phyloP scores from a whole-genome alignment of 1,140 invertebrate species.

The Drosophila orosa region DNA sequence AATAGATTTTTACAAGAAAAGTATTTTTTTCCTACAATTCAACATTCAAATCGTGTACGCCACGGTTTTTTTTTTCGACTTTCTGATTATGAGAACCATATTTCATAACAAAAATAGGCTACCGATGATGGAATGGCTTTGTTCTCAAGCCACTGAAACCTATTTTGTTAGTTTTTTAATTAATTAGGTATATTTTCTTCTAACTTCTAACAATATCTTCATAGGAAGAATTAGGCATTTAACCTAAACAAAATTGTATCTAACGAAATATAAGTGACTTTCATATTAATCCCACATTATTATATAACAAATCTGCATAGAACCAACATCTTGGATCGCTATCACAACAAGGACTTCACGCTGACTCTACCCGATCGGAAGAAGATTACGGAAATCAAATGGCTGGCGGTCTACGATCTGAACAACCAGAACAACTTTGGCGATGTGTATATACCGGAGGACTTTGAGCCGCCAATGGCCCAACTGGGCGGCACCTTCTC shows the following conservation, averaged over 20 bases:
- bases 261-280: neutral
- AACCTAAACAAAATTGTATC: neutral
- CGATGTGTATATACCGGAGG: constrained; percentile 95
- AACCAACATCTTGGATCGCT: constrained; percentile 93
- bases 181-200: neutral
- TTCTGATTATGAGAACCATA: neutral
- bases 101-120: neutral
- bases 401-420: constrained; percentile 96
- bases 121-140: neutral
- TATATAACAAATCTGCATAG: constrained; percentile 84
- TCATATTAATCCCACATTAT: neutral
- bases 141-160: neutral
- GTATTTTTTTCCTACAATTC: neutral
- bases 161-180: neutral
- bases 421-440: constrained; percentile 94
- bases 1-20: neutral
- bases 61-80: neutral
- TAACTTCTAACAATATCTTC: neutral
- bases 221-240: neutral
- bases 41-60: neutral
- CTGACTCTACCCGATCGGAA: constrained; percentile 93
- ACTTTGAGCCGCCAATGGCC: constrained; percentile 93
- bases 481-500: constrained; percentile 90
- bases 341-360: constrained; percentile 94
- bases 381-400: constrained; percentile 94